phyloP scores from a whole-genome alignment of 2,797 vertebrate species.

The Lithobates pipiens region DNA sequence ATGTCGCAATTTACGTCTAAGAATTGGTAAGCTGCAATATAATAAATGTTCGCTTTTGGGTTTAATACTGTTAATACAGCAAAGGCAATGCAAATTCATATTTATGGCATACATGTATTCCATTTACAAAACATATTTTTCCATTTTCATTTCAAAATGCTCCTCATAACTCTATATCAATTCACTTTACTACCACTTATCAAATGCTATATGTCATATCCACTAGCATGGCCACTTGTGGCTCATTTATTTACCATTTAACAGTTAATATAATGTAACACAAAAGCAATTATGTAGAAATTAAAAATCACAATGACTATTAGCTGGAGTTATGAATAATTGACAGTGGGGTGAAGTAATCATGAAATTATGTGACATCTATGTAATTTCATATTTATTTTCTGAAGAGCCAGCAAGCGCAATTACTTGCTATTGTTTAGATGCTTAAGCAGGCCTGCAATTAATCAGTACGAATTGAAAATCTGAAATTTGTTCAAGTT shows the following conservation, averaged over 20 bases:
- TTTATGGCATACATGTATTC: not conserved
- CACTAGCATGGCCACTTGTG: not conserved
- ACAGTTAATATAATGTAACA: not conserved
- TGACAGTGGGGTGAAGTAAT: conserved; percentile 10
- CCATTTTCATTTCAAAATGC: not conserved
- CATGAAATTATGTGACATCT: conserved; percentile 4
- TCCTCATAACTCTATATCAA: not conserved
- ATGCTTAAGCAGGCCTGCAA: not conserved
- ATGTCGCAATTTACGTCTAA: too few species aligned
- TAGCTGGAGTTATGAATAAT: not conserved
- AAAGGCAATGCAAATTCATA: too few species aligned
- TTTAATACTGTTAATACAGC: too few species aligned
- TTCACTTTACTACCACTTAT: not conserved
- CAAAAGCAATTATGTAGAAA: not conserved
- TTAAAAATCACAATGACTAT: conserved; percentile 7
- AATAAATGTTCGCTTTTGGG: too few species aligned
- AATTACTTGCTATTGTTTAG: conserved; percentile 32
- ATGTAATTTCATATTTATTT: conserved; percentile 18
- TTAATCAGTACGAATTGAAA: conserved; percentile 11
- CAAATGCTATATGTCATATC: not conserved
- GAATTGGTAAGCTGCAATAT: too few species aligned
- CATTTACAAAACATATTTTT: not conserved
- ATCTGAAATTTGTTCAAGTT: conserved; percentile 5
- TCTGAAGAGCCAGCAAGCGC: not conserved
- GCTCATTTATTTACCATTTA: conserved; percentile 5